Percentiles rank a stretch among this genome's conserved stretches.
Evolutionary conservation across 2,797 vertebrate genomes (phyloP).

Genomic region (Hippopotamyrus pictus): DNA sequence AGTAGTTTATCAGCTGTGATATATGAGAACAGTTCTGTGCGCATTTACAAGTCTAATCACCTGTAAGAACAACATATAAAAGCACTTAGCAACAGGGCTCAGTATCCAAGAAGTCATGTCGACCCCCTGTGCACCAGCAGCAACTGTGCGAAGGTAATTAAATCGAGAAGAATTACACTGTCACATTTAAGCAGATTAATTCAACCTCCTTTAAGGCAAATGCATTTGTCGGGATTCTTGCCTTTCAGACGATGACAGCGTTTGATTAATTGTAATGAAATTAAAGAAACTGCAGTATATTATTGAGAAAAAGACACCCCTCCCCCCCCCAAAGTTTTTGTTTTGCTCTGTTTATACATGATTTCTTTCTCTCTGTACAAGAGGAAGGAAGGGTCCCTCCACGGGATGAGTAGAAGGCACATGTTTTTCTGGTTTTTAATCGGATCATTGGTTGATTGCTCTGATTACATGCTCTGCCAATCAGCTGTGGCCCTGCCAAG

Average conservation of each 20-base stretch:
- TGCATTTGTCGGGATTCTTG: not conserved
- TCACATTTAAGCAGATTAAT: slow-evolving; percentile 23
- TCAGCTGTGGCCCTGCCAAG: not conserved
- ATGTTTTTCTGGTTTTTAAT: not conserved
- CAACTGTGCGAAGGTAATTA: slow-evolving; percentile 16
- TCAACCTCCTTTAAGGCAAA: slow-evolving; percentile 18
- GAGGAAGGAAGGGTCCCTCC: not conserved
- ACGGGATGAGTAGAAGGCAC: not conserved
- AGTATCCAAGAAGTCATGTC: not conserved
- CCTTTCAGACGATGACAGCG: slow-evolving; percentile 1
- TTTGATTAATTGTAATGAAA: slow-evolving; percentile 22
- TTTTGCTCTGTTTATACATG: not conserved
- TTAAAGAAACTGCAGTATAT: not conserved
- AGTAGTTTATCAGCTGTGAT: not conserved
- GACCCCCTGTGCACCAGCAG: not conserved
- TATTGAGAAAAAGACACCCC: not conserved
- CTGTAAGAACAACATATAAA: not conserved
- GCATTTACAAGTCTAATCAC: slow-evolving; percentile 18
- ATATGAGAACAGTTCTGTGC: not conserved
- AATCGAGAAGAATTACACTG: not conserved
- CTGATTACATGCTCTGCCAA: not conserved
- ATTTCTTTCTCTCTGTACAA: not conserved
- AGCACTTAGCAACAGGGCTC: not conserved
- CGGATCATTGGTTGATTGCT: not conserved
- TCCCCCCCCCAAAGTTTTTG: not conserved